These are phyloP conservation scores for Triplophysa siluroides DNA, from an alignment of 2,113 vertebrate species.

Conservation along the genomic window DNA sequence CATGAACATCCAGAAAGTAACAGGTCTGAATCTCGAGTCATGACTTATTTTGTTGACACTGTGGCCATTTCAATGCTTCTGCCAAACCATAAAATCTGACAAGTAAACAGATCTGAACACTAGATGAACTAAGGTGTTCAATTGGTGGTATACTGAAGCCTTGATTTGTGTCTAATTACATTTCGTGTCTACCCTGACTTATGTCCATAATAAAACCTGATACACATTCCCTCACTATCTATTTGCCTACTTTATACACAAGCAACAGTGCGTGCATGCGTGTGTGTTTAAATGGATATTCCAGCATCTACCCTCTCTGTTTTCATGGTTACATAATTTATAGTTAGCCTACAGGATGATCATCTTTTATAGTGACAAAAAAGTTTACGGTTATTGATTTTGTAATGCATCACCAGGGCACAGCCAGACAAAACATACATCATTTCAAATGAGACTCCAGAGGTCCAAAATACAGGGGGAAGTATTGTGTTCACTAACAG, in stretches of 20 bases:
- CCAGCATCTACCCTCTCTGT: background rate
- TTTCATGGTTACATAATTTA: background rate
- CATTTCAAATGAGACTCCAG: background rate
- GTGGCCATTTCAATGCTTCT: background rate
- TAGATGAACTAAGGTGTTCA: too few relatives aligned
- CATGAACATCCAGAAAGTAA: background rate
- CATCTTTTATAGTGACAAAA: background rate
- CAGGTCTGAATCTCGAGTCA: conserved; percentile 21
- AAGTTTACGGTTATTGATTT: background rate
- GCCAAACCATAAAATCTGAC: conserved; percentile 4
- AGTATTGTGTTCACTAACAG: background rate
- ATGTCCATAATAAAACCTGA: conserved; percentile 21
- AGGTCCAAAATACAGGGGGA: background rate
- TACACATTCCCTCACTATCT: background rate
- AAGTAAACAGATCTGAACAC: background rate
- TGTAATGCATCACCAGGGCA: conserved; percentile 2
- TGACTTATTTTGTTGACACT: conserved; percentile 40
- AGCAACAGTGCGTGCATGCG: background rate
- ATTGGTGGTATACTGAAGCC: background rate
- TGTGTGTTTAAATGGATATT: background rate
- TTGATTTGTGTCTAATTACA: background rate
- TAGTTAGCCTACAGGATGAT: background rate
- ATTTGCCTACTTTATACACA: background rate
- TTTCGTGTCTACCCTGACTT: conserved; percentile 7
- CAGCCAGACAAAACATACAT: background rate